A percentile compares a stretch with the other conserved stretches of the same genome.
phyloP scores from a whole-genome alignment of 2,113 vertebrate genomes.

The Ceyx cyanopectus region DNA sequence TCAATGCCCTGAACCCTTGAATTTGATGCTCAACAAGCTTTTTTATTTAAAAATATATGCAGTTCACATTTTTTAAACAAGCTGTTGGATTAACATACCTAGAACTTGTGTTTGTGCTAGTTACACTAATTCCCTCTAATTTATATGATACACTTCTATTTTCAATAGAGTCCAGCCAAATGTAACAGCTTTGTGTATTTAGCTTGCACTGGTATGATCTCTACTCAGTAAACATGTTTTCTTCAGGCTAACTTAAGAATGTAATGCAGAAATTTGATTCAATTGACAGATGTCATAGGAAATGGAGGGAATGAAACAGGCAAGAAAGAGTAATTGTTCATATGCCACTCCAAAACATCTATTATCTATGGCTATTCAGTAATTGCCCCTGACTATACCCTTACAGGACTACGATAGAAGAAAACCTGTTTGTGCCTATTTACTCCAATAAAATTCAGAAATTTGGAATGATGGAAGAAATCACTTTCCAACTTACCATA shows the following conservation, averaged over 20 bases:
- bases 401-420: neutral
- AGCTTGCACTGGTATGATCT: neutral
- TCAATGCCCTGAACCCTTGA: neutral
- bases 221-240: neutral
- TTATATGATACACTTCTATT: neutral
- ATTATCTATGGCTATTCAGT: neutral
- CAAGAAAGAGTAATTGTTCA: neutral
- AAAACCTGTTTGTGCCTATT: neutral
- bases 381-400: neutral
- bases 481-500: neutral
- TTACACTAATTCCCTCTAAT: neutral
- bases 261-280: neutral
- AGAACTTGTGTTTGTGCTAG: neutral
- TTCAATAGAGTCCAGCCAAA: neutral
- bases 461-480: neutral
- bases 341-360: neutral
- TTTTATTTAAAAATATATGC: neutral
- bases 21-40: neutral
- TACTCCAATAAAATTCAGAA: neutral
- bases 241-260: neutral
- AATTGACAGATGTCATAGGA: neutral
- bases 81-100: accelerated
- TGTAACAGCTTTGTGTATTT: neutral
- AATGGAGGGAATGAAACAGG: neutral
- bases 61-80: neutral